phyloP scores from a whole-genome alignment of 2,888 invertebrate genomes.

The Scrobipalpa atriplicella region DNA sequence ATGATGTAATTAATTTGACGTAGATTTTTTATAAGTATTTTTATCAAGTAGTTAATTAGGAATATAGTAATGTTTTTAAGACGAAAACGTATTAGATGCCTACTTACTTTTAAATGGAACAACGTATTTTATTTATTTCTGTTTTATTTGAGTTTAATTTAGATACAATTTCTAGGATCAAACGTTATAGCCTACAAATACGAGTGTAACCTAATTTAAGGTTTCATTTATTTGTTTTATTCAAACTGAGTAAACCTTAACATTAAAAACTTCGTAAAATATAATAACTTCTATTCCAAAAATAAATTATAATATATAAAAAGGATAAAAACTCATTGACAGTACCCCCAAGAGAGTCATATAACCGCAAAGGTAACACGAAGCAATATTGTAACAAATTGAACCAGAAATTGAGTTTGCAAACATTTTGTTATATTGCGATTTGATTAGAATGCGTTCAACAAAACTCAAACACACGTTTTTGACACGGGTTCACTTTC shows the following conservation, averaged over 20 bases:
- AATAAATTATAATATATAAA: not conserved
- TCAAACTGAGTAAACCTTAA: no score
- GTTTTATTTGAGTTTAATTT: no score
- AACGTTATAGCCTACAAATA: no score
- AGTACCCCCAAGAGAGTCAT: constrained; percentile 4
- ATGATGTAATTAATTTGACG: not conserved
- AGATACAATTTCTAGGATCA: no score
- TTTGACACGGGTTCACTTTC: not conserved
- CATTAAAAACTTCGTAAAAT: not conserved
- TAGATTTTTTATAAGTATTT: not conserved
- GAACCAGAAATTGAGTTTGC: constrained; percentile 22
- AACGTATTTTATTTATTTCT: no score
- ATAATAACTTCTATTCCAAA: not conserved
- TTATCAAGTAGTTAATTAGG: not conserved
- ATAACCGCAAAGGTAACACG: not conserved
- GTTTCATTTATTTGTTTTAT: no score
- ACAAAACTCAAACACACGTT: not conserved
- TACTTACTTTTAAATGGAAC: no score
- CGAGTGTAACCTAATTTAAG: no score
- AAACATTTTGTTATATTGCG: constrained; percentile 5
- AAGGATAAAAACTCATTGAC: constrained; percentile 13
- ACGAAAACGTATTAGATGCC: no score
- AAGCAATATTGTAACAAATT: constrained; percentile 18
- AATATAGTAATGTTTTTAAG: not conserved
- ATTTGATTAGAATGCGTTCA: not conserved